phyloP scores from a whole-genome alignment of 2,113 vertebrate species.

The Nibea coibor region DNA sequence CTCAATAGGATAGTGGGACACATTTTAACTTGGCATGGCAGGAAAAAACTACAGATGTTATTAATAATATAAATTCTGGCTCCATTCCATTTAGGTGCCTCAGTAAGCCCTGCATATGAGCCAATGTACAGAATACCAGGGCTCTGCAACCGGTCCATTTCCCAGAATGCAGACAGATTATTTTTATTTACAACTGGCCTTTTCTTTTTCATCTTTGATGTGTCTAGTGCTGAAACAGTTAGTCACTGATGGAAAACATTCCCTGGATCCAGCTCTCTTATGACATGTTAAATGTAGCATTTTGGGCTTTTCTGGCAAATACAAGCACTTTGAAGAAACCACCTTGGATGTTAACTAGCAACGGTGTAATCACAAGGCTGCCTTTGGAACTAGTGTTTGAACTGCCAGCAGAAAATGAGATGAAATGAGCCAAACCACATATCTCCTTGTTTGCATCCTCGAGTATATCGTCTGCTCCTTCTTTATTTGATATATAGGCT shows the following conservation, averaged over 20 bases:
- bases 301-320: not conserved
- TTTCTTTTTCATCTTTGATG: not conserved
- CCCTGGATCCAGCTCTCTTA: not conserved
- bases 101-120: not conserved
- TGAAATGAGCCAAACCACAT: not conserved
- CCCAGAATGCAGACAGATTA: not conserved
- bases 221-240: not conserved
- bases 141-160: not conserved
- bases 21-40: not conserved
- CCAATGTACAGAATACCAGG: not conserved
- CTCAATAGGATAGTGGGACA: not conserved
- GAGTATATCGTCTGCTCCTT: not conserved
- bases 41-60: not conserved
- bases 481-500: slow-evolving; percentile 13
- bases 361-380: not conserved
- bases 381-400: not conserved
- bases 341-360: not conserved
- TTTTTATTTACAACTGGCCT: not conserved
- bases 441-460: not conserved
- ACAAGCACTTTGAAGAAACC: not conserved
- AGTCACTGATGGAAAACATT: not conserved
- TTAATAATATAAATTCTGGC: not conserved
- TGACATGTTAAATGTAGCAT: not conserved
- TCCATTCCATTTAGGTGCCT: slow-evolving; percentile 1
- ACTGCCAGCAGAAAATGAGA: not conserved